Evolutionary conservation across 1,140 invertebrate genomes (phyloP), one percentile per base, ranked within the genome.

Genomic region (Drosophila sechellia): DNA sequence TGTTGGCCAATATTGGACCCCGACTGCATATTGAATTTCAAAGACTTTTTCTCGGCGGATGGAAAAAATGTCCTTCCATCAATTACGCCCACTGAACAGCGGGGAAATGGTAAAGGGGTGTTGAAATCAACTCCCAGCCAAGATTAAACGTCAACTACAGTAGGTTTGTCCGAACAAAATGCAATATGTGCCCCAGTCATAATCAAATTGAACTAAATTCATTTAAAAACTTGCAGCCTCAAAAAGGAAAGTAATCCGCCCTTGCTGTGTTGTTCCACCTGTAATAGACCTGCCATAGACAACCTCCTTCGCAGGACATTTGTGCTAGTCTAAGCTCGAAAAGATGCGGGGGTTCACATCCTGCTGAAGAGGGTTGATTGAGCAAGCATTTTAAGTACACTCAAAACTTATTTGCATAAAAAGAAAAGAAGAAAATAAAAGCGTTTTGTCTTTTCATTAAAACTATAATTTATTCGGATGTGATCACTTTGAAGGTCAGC

Each of bases 21-120:
- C 49, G 61, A 59, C 43, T 76, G 72, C 77, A 80, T 85, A 87
- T 87, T 89, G 79, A 83, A 87, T 87, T 89, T 87, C 83, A 87
- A 87, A 87, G 79, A 79, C 56, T 77, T 86, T 78, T 65, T 4
- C 72, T 15, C 43, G 27, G 39, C 11, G 12, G 27, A 48, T 20
- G 34, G 42, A 56, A 60, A 53, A 56, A 54, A 63, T 49, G 22
- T 48, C 12, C 52, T 75, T 27, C 43, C 63, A 77, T 68, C 72
- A 85, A 81, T 81, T 66, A 72, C 34, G 56, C 39, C 49, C 37
- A 53, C 50, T 49, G 10, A 13, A 57, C 46, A 31, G 4, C 13
- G 5, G 27, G 17, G 8, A 50, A 39, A 5, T n/a, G n/a, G 15
- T 11, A 15, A 25, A 20, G 22, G 50, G 50, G 20, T 70, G 35